These are phyloP conservation scores for Chelonoidis abingdonii DNA, from an alignment of 2,113 vertebrate species.

Conservation along the genomic window DNA sequence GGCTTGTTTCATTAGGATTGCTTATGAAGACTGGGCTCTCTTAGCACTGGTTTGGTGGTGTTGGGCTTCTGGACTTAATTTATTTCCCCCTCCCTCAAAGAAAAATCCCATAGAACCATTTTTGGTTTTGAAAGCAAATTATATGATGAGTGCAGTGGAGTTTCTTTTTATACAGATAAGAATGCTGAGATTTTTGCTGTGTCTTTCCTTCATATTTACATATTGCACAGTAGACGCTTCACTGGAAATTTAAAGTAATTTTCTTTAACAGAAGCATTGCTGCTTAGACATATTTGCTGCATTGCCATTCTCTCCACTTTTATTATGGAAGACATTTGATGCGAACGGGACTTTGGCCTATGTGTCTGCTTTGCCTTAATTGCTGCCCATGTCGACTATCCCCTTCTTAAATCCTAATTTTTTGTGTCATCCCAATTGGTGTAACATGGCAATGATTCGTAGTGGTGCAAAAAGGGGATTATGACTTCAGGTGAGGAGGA, in stretches of 20 bases:
- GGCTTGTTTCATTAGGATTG: not conserved
- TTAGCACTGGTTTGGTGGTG: rapidly evolving
- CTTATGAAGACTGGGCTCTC: not conserved
- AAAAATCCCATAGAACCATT: not conserved
- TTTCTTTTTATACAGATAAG: not conserved
- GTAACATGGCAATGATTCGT: not conserved
- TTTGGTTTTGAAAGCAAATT: not conserved
- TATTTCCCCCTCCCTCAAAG: not conserved
- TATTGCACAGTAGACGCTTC: not conserved
- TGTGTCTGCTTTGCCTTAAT: not conserved
- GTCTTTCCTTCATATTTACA: rapidly evolving
- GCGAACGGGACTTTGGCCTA: not conserved
- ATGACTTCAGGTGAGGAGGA: not conserved
- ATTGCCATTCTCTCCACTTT: not conserved
- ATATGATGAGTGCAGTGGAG: rapidly evolving
- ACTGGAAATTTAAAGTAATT: not conserved
- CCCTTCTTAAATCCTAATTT: not conserved
- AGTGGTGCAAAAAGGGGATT: not conserved
- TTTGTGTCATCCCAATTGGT: not conserved
- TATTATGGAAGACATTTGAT: not conserved
- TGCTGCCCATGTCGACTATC: not conserved
- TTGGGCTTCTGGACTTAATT: not conserved
- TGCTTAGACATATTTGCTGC: not conserved
- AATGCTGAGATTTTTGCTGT: not conserved
- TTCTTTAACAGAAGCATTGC: not conserved